Evolutionary conservation across 2,888 invertebrate genomes (phyloP).

Genomic region (Drosophila maculinotata): DNA sequence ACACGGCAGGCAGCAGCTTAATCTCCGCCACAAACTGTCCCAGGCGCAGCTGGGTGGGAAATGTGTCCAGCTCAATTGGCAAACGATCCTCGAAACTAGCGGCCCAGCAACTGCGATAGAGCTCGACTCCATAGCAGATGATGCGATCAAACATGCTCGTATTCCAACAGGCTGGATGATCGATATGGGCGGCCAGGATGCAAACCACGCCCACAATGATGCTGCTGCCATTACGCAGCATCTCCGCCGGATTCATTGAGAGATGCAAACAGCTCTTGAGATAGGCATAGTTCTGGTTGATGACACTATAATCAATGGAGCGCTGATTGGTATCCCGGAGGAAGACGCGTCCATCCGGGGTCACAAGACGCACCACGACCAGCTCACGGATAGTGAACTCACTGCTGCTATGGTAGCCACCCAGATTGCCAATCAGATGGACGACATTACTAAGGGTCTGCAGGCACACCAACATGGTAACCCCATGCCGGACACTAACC

Average conservation of each 20-base stretch:
- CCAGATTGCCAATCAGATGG: conserved; percentile 67
- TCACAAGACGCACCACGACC: conserved; percentile 69
- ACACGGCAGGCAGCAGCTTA: conserved; percentile 48
- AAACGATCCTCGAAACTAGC: conserved; percentile 50
- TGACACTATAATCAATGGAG: conserved; percentile 67
- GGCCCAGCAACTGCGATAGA: conserved; percentile 72
- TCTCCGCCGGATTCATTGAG: conserved; percentile 61
- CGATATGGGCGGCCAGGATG: conserved; percentile 81
- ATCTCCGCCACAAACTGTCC: conserved; percentile 77
- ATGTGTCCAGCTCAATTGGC: conserved; percentile 66
- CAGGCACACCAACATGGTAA: conserved; percentile 75
- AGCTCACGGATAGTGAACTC: conserved; percentile 76
- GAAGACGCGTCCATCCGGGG: conserved; percentile 69
- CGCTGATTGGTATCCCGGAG: conserved; percentile 60
- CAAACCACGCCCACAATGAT: conserved; percentile 74
- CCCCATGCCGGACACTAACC: conserved; percentile 45
- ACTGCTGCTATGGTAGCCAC: conserved; percentile 46
- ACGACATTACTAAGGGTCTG: conserved; percentile 70
- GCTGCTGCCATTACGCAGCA: conserved; percentile 72
- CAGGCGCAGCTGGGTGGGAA: conserved; percentile 77
- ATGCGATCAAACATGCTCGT: conserved; percentile 75
- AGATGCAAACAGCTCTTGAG: conserved; percentile 75
- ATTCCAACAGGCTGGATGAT: conserved; percentile 82
- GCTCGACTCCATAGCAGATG: conserved; percentile 79
- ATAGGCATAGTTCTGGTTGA: conserved; percentile 79